Evolutionary conservation across 1,140 invertebrate genomes (phyloP).

Genomic region (Venustaconcha ellipsiformis): DNA sequence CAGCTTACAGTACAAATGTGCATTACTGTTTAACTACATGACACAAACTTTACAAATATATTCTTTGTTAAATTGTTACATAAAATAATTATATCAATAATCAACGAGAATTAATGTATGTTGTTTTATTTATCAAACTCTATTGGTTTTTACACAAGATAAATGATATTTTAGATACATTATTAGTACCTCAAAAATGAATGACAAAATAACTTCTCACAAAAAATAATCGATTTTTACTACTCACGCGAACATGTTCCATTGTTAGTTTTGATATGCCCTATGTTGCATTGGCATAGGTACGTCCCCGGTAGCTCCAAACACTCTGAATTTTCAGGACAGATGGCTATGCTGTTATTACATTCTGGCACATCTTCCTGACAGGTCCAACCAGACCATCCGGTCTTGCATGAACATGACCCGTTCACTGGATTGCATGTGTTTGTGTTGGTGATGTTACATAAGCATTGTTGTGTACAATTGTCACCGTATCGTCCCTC

Average conservation of each 20-base stretch:
- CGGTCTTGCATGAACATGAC: conserved; percentile 18
- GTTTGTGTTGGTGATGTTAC: conserved; percentile 4
- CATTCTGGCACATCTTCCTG: conserved; percentile 13
- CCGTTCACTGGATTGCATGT: conserved; percentile 17
- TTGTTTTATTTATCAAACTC: too few relatives aligned
- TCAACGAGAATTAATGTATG: too few relatives aligned
- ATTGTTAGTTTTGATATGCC: conserved; percentile 6
- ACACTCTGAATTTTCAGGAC: conserved; percentile 18
- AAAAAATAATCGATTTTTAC: background rate
- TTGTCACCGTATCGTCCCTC: background rate
- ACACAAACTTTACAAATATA: too few relatives aligned
- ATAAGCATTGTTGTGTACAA: conserved; percentile 14
- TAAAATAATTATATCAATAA: too few relatives aligned
- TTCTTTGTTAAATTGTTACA: too few relatives aligned
- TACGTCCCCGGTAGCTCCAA: conserved; percentile 9
- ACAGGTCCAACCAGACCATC: conserved; percentile 10
- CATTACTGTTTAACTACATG: too few relatives aligned
- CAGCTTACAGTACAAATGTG: too few relatives aligned
- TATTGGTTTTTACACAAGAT: too few relatives aligned
- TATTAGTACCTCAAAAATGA: too few relatives aligned
- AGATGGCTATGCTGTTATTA: conserved; percentile 1
- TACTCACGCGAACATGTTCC: conserved; percentile 21
- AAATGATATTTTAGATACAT: too few relatives aligned
- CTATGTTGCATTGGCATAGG: conserved; percentile 15
- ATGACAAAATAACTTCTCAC: too few relatives aligned